phyloP scores from a whole-genome alignment of 2,888 invertebrate species.

The Silvanus unidentatus region DNA sequence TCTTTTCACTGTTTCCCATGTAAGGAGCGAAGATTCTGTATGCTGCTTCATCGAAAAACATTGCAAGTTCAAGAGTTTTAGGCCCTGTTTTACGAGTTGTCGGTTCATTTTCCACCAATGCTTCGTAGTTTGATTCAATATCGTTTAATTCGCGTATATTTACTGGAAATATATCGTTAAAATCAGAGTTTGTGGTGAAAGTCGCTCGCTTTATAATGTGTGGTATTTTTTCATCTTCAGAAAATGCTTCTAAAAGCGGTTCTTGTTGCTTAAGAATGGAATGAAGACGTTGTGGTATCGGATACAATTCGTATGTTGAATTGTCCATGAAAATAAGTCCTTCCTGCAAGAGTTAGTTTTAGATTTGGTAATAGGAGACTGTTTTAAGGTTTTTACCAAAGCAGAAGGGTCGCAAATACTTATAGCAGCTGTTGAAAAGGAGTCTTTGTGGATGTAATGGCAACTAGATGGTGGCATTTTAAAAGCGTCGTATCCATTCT shows the following conservation, averaged over 20 bases:
- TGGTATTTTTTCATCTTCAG: constrained; percentile 39
- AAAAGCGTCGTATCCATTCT: constrained; percentile 38
- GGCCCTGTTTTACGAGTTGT: constrained; percentile 25
- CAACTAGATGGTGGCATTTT: constrained; percentile 53
- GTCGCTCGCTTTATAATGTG: constrained; percentile 56
- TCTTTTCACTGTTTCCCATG: constrained; percentile 58
- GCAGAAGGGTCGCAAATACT: constrained; percentile 60
- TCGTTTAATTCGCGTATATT: constrained; percentile 20
- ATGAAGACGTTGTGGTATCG: constrained; percentile 49
- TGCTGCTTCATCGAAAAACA: constrained; percentile 70
- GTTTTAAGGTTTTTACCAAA: constrained; percentile 48
- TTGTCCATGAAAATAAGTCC: constrained; percentile 64
- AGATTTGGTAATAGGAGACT: not conserved
- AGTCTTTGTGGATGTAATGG: constrained; percentile 60
- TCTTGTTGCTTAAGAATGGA: constrained; percentile 41
- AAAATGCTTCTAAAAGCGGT: constrained; percentile 31
- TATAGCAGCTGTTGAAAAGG: constrained; percentile 57
- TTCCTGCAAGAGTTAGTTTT: constrained; percentile 46
- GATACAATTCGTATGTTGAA: constrained; percentile 64
- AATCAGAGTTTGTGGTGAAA: constrained; percentile 43
- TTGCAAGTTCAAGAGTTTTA: constrained; percentile 63
- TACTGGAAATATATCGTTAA: constrained; percentile 41
- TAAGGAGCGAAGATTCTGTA: constrained; percentile 66
- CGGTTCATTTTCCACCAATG: constrained; percentile 6
- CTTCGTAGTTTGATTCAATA: constrained; percentile 16